Percentiles rank a stretch among this genome's conserved stretches.
Conservation (phyloP, 2,888 invertebrate genomes). For the Drosophila neotestacea region DNA sequence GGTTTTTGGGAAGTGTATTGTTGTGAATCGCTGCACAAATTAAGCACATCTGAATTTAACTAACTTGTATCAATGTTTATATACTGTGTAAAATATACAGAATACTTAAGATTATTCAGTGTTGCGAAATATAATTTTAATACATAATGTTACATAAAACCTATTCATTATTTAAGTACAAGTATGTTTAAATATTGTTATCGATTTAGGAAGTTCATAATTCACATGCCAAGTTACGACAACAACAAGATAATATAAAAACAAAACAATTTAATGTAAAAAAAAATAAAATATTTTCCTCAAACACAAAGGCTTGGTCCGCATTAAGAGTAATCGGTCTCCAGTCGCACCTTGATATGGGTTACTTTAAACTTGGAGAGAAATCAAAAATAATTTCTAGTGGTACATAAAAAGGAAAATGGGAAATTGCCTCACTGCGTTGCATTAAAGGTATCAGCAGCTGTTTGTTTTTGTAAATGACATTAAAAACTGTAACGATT, state of each 20-base stretch:
- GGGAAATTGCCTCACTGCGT: slow-evolving; percentile 27
- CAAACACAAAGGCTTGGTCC: slow-evolving; percentile 18
- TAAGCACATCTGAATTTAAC: not conserved
- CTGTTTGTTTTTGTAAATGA: slow-evolving; percentile 63
- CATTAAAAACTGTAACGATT: slow-evolving; percentile 80
- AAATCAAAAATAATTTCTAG: slow-evolving; percentile 19
- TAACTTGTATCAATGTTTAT: slow-evolving; percentile 24
- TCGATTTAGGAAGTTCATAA: slow-evolving; percentile 60
- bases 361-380: not conserved
- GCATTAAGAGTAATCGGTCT: slow-evolving; percentile 14
- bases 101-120: slow-evolving; percentile 18
- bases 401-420: slow-evolving; percentile 14
- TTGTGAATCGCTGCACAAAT: slow-evolving; percentile 15
- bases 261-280: slow-evolving; percentile 39
- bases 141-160: slow-evolving; percentile 33
- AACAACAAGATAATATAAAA: slow-evolving; percentile 27
- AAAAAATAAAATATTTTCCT: slow-evolving; percentile 74
- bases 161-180: slow-evolving; percentile 11
- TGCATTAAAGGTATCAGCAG: slow-evolving; percentile 64
- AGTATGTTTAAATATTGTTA: slow-evolving; percentile 68
- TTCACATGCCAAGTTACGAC: slow-evolving; percentile 46
- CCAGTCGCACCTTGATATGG: not conserved
- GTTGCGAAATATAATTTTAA: slow-evolving; percentile 26
- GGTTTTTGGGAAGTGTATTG: slow-evolving; percentile 7
- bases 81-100: slow-evolving; percentile 34